These are phyloP conservation scores for Tetragnatha montana DNA, from an alignment of 2,888 invertebrate species.

Conservation along the genomic window DNA sequence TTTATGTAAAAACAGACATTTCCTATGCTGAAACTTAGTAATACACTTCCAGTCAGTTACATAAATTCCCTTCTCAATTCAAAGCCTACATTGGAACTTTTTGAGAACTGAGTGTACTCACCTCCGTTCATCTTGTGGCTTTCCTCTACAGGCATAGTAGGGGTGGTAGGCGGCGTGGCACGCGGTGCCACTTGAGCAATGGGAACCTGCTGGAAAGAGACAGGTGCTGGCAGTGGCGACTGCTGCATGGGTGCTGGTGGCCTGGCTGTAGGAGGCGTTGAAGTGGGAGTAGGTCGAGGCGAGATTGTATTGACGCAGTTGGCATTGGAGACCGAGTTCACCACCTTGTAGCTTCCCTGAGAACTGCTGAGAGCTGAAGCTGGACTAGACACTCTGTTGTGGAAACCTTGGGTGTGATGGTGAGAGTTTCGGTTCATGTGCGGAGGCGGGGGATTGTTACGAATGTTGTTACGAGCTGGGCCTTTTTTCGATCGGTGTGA, in stretches of 20 bases:
- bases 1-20: neutral
- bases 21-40: no score
- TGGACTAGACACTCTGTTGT: constrained; percentile 59
- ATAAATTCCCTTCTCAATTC: no score
- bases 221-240: constrained; percentile 26
- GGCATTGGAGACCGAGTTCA: constrained; percentile 41
- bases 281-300: constrained; percentile 56
- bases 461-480: constrained; percentile 38
- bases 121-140: constrained; percentile 64
- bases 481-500: constrained; percentile 47
- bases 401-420: constrained; percentile 55
- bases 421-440: constrained; percentile 49
- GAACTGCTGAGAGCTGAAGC: constrained; percentile 44
- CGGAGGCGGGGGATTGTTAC: constrained; percentile 46
- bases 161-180: constrained; percentile 46
- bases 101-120: neutral
- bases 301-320: constrained; percentile 43
- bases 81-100: no score
- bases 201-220: constrained; percentile 17
- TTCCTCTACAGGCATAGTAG: constrained; percentile 53
- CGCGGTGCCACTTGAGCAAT: constrained; percentile 23
- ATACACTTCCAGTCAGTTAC: no score
- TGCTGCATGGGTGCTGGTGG: constrained; percentile 39
- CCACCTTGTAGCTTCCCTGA: constrained; percentile 55
- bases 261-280: constrained; percentile 51